Conservation (phyloP, 2,113 vertebrate species). For the Muntiacus reevesi region DNA sequence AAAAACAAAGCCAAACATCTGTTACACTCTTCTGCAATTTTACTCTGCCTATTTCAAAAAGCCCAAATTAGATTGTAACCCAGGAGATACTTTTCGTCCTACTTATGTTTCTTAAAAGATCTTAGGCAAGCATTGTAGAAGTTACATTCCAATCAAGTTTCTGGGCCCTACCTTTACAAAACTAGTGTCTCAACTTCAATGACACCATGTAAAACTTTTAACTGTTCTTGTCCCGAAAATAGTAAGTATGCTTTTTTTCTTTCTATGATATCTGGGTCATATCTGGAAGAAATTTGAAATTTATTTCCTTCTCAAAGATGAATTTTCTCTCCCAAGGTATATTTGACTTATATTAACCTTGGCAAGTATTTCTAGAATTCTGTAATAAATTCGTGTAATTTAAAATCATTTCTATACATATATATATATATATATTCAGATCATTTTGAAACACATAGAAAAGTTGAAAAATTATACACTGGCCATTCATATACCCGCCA, state of each 20-base stretch:
- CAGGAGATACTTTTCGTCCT: background rate
- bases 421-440: background rate
- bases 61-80: background rate
- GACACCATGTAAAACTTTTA: background rate
- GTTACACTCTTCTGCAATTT: background rate
- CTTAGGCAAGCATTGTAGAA: background rate
- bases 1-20: background rate
- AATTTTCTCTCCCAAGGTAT: background rate
- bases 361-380: background rate
- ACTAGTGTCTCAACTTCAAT: background rate
- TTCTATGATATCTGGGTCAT: background rate
- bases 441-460: background rate
- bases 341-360: background rate
- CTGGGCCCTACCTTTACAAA: background rate
- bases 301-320: background rate
- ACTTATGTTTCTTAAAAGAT: background rate
- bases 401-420: background rate
- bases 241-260: background rate
- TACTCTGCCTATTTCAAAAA: background rate
- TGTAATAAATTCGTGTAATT: background rate
- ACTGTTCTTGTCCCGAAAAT: background rate
- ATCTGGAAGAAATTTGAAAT: background rate
- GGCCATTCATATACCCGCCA: background rate
- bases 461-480: background rate
- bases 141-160: background rate